Base-by-base conservation (phyloP, 1,140 invertebrate genomes). In the Mercenaria mercenaria region DNA sequence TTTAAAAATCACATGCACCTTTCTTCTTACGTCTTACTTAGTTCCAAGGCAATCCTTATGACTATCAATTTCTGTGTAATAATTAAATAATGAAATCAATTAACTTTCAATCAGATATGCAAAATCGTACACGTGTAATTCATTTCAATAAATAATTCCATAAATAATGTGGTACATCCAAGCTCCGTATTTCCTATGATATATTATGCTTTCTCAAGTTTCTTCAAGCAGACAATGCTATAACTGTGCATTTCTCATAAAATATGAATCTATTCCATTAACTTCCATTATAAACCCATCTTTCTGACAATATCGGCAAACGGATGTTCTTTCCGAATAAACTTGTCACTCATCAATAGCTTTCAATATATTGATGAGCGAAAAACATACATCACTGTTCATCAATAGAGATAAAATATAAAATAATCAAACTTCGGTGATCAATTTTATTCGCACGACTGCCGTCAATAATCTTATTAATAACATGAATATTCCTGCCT, bases 341-440 rank as follows among this genome's bases (percentile, higher is more conserved):
- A 72, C 11, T 15, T 39, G 67, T 72, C 67, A 72, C 37, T 34
- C 34, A 39, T 72, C 67, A 72, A 72, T 72, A 72, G 1, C 18
- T 72, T 41, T 72, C 67, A 72, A 72, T 72, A 72, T 41, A 37
- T 39, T 72, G 67, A 72, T 72, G 67, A 72, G 34, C 34, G 1
- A 39, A 23, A 72, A 72, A 8, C 23, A 34, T 72, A 39, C 34
- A 72, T 41, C 67, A 72, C 18, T 6, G 15, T 47, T 10, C 67
- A 39, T 72, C 67, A 72, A 39, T 18, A 72, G 4, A 67, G 61
- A 67, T 67, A 72, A 37, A 72, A 10, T 18, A n/a, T 39, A 39
- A 37, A 39, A 72, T 72, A 72, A 72, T 72, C 67, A 72, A 72
- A 72, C 32, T 72, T 72, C 34, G 3, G 59, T 64, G 59, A 64